phyloP scores from a whole-genome alignment of 2,888 invertebrate species.

The Eupithecia subumbrata region DNA sequence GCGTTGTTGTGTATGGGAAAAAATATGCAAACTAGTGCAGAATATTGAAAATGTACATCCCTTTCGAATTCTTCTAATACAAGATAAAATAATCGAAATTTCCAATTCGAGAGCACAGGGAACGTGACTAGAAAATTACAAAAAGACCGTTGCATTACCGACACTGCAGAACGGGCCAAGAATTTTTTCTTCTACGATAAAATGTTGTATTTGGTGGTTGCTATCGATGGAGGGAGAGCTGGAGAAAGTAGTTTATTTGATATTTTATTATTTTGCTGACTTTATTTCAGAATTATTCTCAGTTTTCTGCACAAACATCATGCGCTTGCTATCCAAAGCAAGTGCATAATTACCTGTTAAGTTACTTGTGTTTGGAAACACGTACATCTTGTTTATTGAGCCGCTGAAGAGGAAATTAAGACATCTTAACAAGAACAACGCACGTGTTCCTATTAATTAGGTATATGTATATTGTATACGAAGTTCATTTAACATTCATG shows the following conservation, averaged over 20 bases:
- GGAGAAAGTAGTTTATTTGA: slow-evolving; percentile 7
- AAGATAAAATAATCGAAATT: slow-evolving; percentile 29
- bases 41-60: slow-evolving; percentile 28
- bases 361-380: neutral
- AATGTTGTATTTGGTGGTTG: slow-evolving; percentile 7
- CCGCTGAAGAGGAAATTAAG: no score
- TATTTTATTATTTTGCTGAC: neutral
- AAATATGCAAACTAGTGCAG: slow-evolving; percentile 26
- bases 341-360: neutral
- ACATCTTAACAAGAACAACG: no score
- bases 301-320: neutral
- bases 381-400: neutral
- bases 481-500: no score
- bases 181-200: slow-evolving; percentile 13
- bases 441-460: no score
- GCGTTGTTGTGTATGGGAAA: slow-evolving; percentile 6
- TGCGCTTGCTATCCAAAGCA: neutral
- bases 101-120: slow-evolving; percentile 19
- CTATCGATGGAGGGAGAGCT: neutral
- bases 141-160: slow-evolving; percentile 20
- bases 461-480: no score
- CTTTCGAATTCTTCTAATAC: slow-evolving; percentile 21
- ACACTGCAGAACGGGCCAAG: slow-evolving; percentile 18
- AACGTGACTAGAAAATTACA: slow-evolving; percentile 29
- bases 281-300: neutral